Evolutionary conservation across 2,888 invertebrate genomes (phyloP), one percentile per base, ranked within the genome.

Genomic region (Oasisia sp.): DNA sequence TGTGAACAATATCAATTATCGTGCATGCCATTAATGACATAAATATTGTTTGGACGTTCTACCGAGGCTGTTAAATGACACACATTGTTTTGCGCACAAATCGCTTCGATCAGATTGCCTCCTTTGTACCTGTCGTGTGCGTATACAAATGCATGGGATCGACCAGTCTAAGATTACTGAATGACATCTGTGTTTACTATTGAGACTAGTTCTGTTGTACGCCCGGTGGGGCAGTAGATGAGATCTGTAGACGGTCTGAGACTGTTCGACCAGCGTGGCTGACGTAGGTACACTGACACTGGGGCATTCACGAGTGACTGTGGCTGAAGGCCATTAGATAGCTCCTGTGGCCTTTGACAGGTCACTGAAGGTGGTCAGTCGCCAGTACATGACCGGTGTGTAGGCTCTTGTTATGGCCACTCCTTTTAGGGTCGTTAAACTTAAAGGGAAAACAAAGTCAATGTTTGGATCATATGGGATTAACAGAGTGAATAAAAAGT

Each of bases 1-100:
- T 74, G 74, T 74, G 74, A 74, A 19, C n/a, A 74, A 74, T 74
- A 74, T 74, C 74, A 74, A 74, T 74, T 74, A 74, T 74, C 19
- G n/a, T 74, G 74, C n/a, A 19, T 74, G n/a, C 27, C 74, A n/a
- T 74, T 74, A 74, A 74, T 74, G 74, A 74, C 74, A 50, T 50
- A 74, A 74, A 74, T 74, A 74, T 74, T 74, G 74, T 74, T 74
- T 27, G 27, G 74, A 7, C 27, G 74, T 74, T 27, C 27, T 27
- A 27, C 19, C 4, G 4, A 19, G 74, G 74, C 14, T 27, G 74
- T n/a, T 74, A 74, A 74, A 27, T 74, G 74, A 74, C 27, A 27
- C 27, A 74, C 27, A 74, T 74, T 74, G 74, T 74, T 19, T 74
- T 19, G 38, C 74, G 5, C 19, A 27, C 74, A 74, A 74, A 74